Evolutionary conservation across 1,140 invertebrate species (phyloP).

Genomic region (Anastrepha obliqua): DNA sequence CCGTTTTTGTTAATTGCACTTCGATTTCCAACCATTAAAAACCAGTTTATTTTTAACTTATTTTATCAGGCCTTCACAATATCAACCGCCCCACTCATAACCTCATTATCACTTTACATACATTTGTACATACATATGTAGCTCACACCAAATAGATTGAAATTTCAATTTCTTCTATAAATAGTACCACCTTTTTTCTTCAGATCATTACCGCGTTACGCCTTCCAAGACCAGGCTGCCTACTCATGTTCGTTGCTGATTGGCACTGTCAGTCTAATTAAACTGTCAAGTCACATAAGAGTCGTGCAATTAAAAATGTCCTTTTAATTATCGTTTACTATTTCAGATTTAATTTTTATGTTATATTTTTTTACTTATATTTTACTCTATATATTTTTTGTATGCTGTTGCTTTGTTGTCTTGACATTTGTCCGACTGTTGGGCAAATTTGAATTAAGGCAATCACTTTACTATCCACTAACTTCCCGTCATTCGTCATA

Average conservation of each 20-base stretch:
- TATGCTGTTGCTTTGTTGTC: background rate
- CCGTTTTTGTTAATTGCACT: too few species aligned
- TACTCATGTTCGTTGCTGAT: constrained; percentile 10
- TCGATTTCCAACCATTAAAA: too few species aligned
- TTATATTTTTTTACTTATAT: background rate
- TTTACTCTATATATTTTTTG: background rate
- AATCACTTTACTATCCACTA: constrained; percentile 36
- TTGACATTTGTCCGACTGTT: constrained; percentile 25
- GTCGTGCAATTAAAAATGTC: constrained; percentile 49
- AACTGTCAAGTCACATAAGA: constrained; percentile 45
- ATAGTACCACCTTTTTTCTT: constrained; percentile 23
- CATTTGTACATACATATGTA: background rate
- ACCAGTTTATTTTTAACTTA: too few species aligned
- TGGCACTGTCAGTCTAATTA: constrained; percentile 49
- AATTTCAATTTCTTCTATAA: background rate
- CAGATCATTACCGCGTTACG: constrained; percentile 13
- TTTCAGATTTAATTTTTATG: constrained; percentile 12
- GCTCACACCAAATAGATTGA: background rate
- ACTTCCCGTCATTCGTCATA: constrained; percentile 19
- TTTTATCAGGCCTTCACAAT: too few species aligned
- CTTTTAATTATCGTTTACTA: constrained; percentile 45
- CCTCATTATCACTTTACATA: background rate
- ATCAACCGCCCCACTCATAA: background rate
- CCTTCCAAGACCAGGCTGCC: background rate
- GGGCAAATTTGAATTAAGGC: constrained; percentile 43